Evolutionary conservation across 2,797 vertebrate species (phyloP), one percentile per base, ranked within the genome.

Genomic region (Neoniphon sammara): DNA sequence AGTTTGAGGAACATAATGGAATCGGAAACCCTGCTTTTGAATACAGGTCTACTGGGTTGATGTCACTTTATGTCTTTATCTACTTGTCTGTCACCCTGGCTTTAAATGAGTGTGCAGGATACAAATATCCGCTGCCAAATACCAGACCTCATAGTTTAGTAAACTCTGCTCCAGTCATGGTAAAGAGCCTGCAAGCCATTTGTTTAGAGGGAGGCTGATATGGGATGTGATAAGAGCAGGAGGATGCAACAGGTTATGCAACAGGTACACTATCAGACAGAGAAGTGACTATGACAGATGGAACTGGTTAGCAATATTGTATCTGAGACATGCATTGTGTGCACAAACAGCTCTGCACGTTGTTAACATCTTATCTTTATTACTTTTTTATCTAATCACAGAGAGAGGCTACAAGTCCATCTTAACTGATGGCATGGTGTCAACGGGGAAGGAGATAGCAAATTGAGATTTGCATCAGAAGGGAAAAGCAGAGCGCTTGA

Each of bases 311-410:
- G 18, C 20, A 27, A 65, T 64, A 53, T 2, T 36, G 30, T 50
- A 21, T 64, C 27, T n/a, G 14, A 63, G 5, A n/a, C 8, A 21
- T 59, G 18, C 1, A 52, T 52, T 65, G 21, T 53, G 17, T 53
- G 23, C n/a, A 54, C 34, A 9, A 30, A 14, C 8, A 6, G 14
- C 14, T 44, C 42, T 17, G 2, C 1, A 14, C 1, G 3, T 1
- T 30, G 52, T 76, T 52, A 70, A 66, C 30, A 58, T 58, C 46
- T 3, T 25, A 50, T 65, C 50, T 58, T 30, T 27, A 54, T 3
- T 23, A 0, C 11, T 12, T 44, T 31, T 54, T 36, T 12, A 73
- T 73, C 63, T 79, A 17, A 75, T 63, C 50, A 57, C 7, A 39
- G 2, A 25, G 12, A 17, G 15, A 69, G 46, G 7, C 8, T 8